Evolutionary conservation across 2,113 vertebrate species (phyloP), one percentile per base, ranked within the genome.

Genomic region (Brachyhypopomus occidentalis): DNA sequence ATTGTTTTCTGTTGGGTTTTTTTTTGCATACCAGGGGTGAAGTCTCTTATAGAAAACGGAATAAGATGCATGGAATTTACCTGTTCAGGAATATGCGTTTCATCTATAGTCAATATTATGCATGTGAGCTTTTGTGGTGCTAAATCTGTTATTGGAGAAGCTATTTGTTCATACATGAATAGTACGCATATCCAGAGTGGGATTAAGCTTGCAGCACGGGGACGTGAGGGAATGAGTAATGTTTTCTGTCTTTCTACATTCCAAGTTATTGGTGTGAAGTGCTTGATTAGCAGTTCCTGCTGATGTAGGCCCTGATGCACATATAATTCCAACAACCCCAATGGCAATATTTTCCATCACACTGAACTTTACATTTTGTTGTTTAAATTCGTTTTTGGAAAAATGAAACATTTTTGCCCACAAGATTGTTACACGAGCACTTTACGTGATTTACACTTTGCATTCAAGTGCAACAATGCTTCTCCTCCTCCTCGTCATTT

Each of bases 351-450:
- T 86, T 81, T 55, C 72, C 34, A 59, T 25, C 30, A 30, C 73
- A 66, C 76, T 34, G 64, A 77, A 5, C 36, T 22, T 60, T 16
- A 62, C n/a, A 19, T 72, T 79, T 70, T 77, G 81, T 80, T 36
- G 73, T 87, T 85, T 80, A 67, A 60, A 59, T 71, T 67, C 76
- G 30, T 70, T 79, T 75, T 38, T 20, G 5, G 11, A 72, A 74
- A 22, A 52, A 38, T 59, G 1, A 62, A 45, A 81, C 23, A 55
- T 9, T 36, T 69, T 59, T 70, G 38, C 81, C 7, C 11, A 12
- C n/a, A 73, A 77, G 89, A 77, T 92, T 81, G 80, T 90, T 91
- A 90, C 90, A 88, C 87, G 79, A 87, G 93, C 92, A 93, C 91
- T 94, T 94, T 93, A 93, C 60, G 71, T 87, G 80, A 89, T 91